Evolutionary conservation across 1,140 invertebrate species (phyloP).

Genomic region (Penaeus vannamei): DNA sequence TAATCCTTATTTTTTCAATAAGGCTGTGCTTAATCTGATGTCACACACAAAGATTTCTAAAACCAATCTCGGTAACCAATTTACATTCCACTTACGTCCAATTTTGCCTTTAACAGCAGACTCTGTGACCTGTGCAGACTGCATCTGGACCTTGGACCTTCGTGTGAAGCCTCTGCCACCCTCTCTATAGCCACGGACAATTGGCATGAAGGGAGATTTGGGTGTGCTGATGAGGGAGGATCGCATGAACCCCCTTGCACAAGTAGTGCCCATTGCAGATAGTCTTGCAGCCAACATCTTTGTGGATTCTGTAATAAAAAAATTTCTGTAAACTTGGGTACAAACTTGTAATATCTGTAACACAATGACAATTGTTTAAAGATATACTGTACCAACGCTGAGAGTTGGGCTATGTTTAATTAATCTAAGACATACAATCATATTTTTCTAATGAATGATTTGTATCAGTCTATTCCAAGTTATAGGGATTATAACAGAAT

Average conservation of each 20-base stretch:
- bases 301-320: not conserved
- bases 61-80: not conserved
- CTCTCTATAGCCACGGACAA: slow-evolving; percentile 34
- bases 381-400: too few species aligned
- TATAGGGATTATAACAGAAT: too few species aligned
- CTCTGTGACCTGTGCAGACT: slow-evolving; percentile 35
- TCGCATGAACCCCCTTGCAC: slow-evolving; percentile 36
- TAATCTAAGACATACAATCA: too few species aligned
- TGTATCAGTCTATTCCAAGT: too few species aligned
- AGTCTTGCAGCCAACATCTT: slow-evolving; percentile 44
- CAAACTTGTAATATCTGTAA: too few species aligned
- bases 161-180: slow-evolving; percentile 42
- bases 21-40: too few species aligned
- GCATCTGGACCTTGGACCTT: slow-evolving; percentile 23
- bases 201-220: slow-evolving; percentile 17
- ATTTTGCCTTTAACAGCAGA: slow-evolving; percentile 38
- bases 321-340: too few species aligned
- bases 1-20: too few species aligned
- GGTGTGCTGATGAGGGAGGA: slow-evolving; percentile 23
- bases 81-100: slow-evolving; percentile 39
- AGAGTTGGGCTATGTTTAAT: too few species aligned
- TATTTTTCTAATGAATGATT: too few species aligned
- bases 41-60: too few species aligned
- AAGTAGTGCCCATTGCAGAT: slow-evolving; percentile 30
- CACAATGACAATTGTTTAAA: too few species aligned